Base-by-base conservation (phyloP, 1,140 invertebrate genomes). In the Xylocopa sonorina region DNA sequence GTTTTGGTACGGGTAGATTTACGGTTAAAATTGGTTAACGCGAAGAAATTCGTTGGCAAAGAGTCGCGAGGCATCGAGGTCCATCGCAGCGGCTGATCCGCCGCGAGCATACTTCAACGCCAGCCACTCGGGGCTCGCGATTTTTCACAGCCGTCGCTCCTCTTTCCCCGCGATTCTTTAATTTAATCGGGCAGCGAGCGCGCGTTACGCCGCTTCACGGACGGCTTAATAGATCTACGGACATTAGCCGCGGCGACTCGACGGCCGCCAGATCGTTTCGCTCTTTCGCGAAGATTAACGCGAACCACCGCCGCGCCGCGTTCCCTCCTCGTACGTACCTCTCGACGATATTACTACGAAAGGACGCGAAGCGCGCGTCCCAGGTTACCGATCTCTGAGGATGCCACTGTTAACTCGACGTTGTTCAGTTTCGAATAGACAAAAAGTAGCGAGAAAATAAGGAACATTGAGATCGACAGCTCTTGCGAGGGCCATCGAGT, bases 201-300 rank as follows among this genome's bases (percentile, higher is more conserved):
- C 60, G 72, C 72, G 72, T 75, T 75, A 75, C 80, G 58, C 64
- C 51, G 67, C 67, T n/a, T 83, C 67, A 78, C 76, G 58, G 82
- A 66, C 71, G 69, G 82, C 79, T 83, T 83, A 77, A 74, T 83
- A 83, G 77, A 82, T 60, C 68, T 53, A n/a, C 48, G 64, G 62
- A 27, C 82, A 83, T 83, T 83, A 84, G 69, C 81, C 51, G 57
- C 43, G 51, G n/a, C 64, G 63, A 79, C 73, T 67, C 32, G 69
- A 74, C 51, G 71, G 46, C 68, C 63, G 81, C 53, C 58, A 38
- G 55, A 77, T 78, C 48, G 77, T 74, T 55, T 46, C 57, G 38
- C 68, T 66, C 53, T 74, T 74, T 71, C 68, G 63, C 50, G 66
- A 83, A 53, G 78, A 85, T 85, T 84, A 85, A 78, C 51, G 43